Percentiles rank a stretch among this genome's conserved stretches.
phyloP scores from a whole-genome alignment of 2,797 vertebrate species.

The Neostethus bicornis region DNA sequence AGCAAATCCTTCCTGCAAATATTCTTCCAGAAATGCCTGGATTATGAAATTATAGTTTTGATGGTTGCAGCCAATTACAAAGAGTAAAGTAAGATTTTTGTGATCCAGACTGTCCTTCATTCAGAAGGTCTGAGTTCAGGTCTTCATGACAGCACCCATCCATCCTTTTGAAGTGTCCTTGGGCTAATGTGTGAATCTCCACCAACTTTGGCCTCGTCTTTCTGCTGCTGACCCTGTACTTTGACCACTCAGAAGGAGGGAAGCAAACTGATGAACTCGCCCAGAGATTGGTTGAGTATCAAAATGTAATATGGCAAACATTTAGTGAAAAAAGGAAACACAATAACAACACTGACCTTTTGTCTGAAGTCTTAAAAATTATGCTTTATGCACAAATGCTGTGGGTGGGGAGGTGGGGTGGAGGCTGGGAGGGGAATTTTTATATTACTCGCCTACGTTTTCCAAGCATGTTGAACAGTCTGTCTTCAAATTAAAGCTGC shows the following conservation, averaged over 20 bases:
- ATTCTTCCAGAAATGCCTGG: too few species aligned
- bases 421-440: slow-evolving; percentile 46
- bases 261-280: slow-evolving; percentile 45
- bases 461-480: slow-evolving; percentile 70
- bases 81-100: slow-evolving; percentile 30
- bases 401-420: slow-evolving; percentile 41
- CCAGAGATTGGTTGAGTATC: slow-evolving; percentile 30
- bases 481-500: slow-evolving; percentile 80
- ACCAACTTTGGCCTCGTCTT: slow-evolving; percentile 31
- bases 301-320: slow-evolving; percentile 49
- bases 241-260: slow-evolving; percentile 58
- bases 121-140: slow-evolving; percentile 60
- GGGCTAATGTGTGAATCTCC: slow-evolving; percentile 51
- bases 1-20: too few species aligned
- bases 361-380: slow-evolving; percentile 68
- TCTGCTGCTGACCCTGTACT: slow-evolving; percentile 51
- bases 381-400: slow-evolving; percentile 69
- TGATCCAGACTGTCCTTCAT: slow-evolving; percentile 59
- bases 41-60: too few species aligned
- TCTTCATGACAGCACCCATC: slow-evolving; percentile 59
- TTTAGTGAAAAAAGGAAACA: slow-evolving; percentile 47
- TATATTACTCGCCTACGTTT: slow-evolving; percentile 75
- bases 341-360: slow-evolving; percentile 42
- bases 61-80: too few species aligned
- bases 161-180: slow-evolving; percentile 74